Base-by-base conservation (phyloP, 2,888 invertebrate genomes). In the Brachyptera putata region DNA sequence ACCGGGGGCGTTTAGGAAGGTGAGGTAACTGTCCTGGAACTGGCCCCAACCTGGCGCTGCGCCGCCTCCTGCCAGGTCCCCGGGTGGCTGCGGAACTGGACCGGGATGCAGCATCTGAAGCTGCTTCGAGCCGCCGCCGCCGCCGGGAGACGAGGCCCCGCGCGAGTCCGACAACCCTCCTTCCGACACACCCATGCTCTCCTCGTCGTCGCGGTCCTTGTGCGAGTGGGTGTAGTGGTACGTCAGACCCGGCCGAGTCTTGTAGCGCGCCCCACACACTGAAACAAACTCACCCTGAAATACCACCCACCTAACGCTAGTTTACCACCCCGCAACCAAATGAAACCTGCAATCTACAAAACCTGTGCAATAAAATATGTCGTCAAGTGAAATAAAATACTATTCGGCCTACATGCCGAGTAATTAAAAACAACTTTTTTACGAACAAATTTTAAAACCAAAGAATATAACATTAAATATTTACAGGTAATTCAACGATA, bases 221-320 rank as follows among this genome's bases (percentile, higher is more conserved):
- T 93, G 92, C 72, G 91, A 90, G 81, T 94, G 94, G 73, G 89
- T 87, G 83, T 90, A 91, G 84, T 96, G 95, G 83, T 95, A 95
- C 70, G 91, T 93, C 74, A 96, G 84, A 68, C 95, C 95, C 68
- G 95, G 94, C 69, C 95, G 85, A 67, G 95, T 95, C 84, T 96
- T 95, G 87, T 96, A 95, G 73, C 94, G 87, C 72, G 93, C 93
- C 75, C 92, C 91, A 84, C 95, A 96, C 75, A 91, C 92, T 92
- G 85, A 76, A 83, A 78, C 74, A 75, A 72, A 65, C 62, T 64
- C 61, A 61, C 53, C 49, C 24, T 50, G 26, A 24, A 25, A 25
- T 26, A 30, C n/a, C 49, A 11, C 13, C 49, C 13, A 9, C 18
- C 4, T 2, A 21, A 21, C 37, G 37, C 41, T 16, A 41, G 16